Conservation (phyloP, 2,113 vertebrate genomes). For the Equus przewalskii region DNA sequence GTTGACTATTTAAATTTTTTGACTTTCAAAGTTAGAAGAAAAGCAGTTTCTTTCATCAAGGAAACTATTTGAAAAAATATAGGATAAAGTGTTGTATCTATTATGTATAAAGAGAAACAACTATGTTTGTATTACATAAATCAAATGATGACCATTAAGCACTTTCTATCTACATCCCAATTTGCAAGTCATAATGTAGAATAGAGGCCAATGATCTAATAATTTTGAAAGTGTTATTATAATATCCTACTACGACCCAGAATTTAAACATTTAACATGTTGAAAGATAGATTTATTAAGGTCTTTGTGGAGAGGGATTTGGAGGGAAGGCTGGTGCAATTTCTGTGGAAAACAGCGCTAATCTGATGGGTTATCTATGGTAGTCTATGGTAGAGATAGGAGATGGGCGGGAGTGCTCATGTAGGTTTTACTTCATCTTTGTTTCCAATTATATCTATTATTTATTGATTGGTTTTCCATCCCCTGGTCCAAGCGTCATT, state of each 20-base stretch:
- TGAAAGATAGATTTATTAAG: background rate
- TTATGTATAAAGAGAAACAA: background rate
- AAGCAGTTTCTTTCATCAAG: background rate
- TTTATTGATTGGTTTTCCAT: background rate
- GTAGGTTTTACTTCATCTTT: background rate
- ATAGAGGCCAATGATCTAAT: background rate
- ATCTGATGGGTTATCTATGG: background rate
- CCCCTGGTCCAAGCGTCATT: background rate
- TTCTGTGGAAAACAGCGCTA: background rate
- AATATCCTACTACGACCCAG: background rate
- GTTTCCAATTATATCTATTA: background rate
- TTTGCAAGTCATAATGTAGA: constrained; percentile 5
- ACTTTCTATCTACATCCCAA: background rate
- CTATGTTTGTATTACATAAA: background rate
- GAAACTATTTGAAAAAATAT: background rate
- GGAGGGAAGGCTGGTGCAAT: background rate
- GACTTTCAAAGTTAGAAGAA: background rate
- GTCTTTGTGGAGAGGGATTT: background rate
- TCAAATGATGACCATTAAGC: background rate
- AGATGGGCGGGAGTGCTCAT: background rate
- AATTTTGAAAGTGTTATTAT: background rate
- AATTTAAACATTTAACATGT: background rate
- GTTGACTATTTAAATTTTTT: background rate
- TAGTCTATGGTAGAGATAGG: background rate
- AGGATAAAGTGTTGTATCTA: background rate